Conservation (phyloP, 2,888 invertebrate species). For the Cephus spinipes region DNA sequence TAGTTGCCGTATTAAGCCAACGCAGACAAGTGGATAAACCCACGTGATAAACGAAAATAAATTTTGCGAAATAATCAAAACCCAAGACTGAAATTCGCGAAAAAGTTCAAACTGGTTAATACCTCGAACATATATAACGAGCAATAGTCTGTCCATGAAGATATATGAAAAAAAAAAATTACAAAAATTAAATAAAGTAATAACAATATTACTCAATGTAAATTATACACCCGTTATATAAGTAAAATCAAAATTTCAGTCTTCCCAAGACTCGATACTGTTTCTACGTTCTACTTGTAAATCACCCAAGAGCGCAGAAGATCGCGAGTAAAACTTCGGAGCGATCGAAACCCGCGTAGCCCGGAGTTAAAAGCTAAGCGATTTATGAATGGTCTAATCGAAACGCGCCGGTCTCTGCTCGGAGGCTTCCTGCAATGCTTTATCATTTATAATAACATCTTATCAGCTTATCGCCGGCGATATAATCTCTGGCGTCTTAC, state of each 20-base stretch:
- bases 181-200: too few species aligned
- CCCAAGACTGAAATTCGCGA: neutral
- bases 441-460: conserved; percentile 51
- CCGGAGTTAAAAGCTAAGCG: conserved; percentile 13
- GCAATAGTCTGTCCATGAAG: neutral
- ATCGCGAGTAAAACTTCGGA: neutral
- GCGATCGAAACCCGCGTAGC: neutral
- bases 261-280: too few species aligned
- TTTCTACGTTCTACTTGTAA: neutral
- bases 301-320: neutral
- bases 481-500: conserved; percentile 23
- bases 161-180: too few species aligned
- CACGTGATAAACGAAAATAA: neutral
- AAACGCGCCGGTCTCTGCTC: conserved; percentile 22
- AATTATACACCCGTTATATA: too few species aligned
- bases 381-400: conserved; percentile 41
- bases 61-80: neutral
- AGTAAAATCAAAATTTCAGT: too few species aligned
- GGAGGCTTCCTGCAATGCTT: conserved; percentile 31
- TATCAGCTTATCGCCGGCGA: conserved; percentile 41
- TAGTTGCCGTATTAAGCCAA: neutral
- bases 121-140: neutral
- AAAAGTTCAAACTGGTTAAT: neutral
- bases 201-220: too few species aligned
- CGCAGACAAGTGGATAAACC: neutral